Base-by-base conservation (phyloP, 2,888 invertebrate genomes). In the Pheosia gnoma region DNA sequence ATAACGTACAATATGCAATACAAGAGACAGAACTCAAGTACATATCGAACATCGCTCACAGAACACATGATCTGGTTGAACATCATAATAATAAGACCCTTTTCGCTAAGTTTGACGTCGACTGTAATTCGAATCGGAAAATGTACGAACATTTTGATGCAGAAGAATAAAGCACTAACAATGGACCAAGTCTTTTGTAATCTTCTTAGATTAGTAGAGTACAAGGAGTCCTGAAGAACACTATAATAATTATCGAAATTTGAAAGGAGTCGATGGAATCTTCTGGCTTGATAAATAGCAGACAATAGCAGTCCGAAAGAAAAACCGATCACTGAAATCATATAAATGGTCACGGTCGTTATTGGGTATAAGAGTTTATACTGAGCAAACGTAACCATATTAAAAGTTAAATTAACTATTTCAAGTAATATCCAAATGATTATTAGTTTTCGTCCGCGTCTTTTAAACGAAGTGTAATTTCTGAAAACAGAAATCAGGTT, bases 1-100 rank as follows among this genome's bases (percentile, higher is more conserved):
- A 81, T 65, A 7, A 79, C 61, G 10, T 58, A 67, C 0, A 84
- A 61, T 55, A 80, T 62, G 51, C 63, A 68, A 57, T 74, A 67
- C 7, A 80, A 8, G 3, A 77, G 60, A n/a, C 77, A 65, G 59
- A 73, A 79, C 62, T 83, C 80, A 10, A 75, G 63, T 3, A 73
- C 57, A 5, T 74, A 81, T 4, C 79, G 72, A n/a, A 74, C 59
- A 51, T 78, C 72, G 45, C 67, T 69, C 43, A 78, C 10, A 38
- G 0, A 5, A 37, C 11, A 11, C 3, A 11, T 25, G 38, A 25
- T n/a, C n/a, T 47, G 47, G 47, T 47, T 47, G n/a, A n/a, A 4
- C n/a, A n/a, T 25, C 2, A 25, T 25, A 7, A 25, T 25, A 51
- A 10, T 0, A 8, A 25, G 2, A 7, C 25, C 3, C 5, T 25